Base-by-base conservation (phyloP, 2,113 vertebrate genomes). In the Eublepharis macularius region DNA sequence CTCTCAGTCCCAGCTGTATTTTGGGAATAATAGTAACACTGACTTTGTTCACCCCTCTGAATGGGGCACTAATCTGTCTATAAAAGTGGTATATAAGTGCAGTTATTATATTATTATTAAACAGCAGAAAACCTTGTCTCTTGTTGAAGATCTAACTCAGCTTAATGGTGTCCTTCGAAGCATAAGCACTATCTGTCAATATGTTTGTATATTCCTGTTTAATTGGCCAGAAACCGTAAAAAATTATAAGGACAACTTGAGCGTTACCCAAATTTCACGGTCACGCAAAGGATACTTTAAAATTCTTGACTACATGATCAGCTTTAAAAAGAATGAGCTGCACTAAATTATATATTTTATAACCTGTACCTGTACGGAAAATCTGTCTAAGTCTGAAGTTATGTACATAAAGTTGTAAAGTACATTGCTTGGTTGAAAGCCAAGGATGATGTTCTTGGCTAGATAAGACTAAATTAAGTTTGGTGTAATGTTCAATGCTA, bases 111-210 rank as follows among this genome's bases (percentile, higher is more conserved):
- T 83, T 93, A 94, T 93, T 93, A 94, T 90, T 93, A 80, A 87
- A 86, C 85, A 87, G 76, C 94, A 84, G 86, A 91, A 79, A 85
- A 91, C 32, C 81, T 85, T 82, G 80, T 85, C 92, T 81, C 86
- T 79, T 94, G 94, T 94, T 94, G 92, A 95, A 94, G 88, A 60
- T 83, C 93, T 89, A 94, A 85, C 90, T 93, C 91, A 86, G 85
- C 82, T 90, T 90, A 86, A 76, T 0, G 89, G 77, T 79, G 4
- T 81, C 88, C 90, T 89, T 90, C 43, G 85, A 87, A 89, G 57
- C 85, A 93, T 92, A 85, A 91, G 80, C 73, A 90, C 85, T 89
- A 89, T 94, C 92, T 95, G 87, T 86, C 93, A 92, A n/a, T 93
- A 94, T 92, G 85, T 84, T 92, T 47, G 1, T 68, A 75, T 94